phyloP scores from a whole-genome alignment of 2,797 vertebrate species.

The Muraenolepis orangiensis region DNA sequence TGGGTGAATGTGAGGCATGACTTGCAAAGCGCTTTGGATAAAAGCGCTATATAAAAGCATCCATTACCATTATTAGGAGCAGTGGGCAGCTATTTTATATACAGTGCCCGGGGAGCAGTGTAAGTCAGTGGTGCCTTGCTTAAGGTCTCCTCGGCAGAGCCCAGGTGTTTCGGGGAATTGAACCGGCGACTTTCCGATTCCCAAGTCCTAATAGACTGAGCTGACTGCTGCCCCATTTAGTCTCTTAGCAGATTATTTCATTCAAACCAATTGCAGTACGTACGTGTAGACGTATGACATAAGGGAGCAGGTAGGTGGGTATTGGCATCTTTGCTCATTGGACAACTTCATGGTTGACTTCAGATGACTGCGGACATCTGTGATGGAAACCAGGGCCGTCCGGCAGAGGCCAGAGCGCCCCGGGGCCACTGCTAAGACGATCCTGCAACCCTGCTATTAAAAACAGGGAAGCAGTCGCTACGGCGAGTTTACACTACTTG shows the following conservation, averaged over 20 bases:
- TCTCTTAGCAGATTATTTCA: neutral
- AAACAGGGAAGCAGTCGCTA: slow-evolving; percentile 41
- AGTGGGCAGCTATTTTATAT: no score
- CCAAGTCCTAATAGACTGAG: no score
- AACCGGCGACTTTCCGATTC: no score
- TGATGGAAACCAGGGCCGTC: neutral
- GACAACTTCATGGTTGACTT: neutral
- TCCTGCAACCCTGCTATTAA: slow-evolving; percentile 27
- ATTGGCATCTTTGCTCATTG: neutral
- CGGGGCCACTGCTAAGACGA: neutral
- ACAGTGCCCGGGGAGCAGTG: no score
- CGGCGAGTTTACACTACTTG: slow-evolving; percentile 53
- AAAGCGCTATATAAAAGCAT: no score
- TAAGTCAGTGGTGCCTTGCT: no score
- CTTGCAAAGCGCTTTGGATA: no score
- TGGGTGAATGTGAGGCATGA: no score
- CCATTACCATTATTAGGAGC: no score
- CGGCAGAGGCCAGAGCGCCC: neutral
- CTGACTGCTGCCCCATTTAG: no score
- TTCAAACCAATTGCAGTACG: slow-evolving; percentile 11
- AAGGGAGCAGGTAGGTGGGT: slow-evolving; percentile 9
- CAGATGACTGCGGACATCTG: neutral
- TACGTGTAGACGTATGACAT: slow-evolving; percentile 35
- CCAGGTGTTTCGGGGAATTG: no score
- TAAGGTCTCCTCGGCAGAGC: no score